Conservation (phyloP, 1,140 invertebrate genomes). For the Epicauta chinensis region DNA sequence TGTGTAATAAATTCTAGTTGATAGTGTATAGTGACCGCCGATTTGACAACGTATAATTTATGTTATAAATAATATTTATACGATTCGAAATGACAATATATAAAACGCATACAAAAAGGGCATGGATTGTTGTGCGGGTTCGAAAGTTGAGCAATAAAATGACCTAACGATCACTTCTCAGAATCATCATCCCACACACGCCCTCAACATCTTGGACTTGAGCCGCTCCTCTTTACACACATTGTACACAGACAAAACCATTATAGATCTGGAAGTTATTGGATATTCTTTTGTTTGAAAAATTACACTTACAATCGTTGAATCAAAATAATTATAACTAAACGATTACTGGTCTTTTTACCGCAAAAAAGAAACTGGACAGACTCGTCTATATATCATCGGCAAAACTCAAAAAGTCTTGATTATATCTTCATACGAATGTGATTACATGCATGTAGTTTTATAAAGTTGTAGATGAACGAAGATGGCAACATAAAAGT, state of each 20-base stretch:
- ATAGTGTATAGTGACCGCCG: too few species aligned
- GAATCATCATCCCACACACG: slow-evolving; percentile 12
- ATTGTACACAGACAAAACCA: too few species aligned
- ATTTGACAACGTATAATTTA: too few species aligned
- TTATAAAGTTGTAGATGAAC: too few species aligned
- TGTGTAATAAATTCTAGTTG: too few species aligned
- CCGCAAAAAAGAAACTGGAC: too few species aligned
- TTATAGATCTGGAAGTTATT: too few species aligned
- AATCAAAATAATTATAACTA: too few species aligned
- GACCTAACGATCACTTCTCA: slow-evolving; percentile 5
- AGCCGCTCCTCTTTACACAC: not conserved
- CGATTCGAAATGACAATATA: not conserved
- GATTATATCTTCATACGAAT: slow-evolving; percentile 14
- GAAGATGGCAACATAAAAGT: not conserved
- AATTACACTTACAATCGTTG: too few species aligned
- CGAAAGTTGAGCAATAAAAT: slow-evolving; percentile 9
- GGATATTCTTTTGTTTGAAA: too few species aligned
- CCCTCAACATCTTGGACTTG: slow-evolving; percentile 11
- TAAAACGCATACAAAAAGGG: too few species aligned
- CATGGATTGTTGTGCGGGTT: not conserved
- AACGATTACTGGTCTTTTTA: too few species aligned
- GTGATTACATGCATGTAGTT: not conserved
- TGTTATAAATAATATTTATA: slow-evolving; percentile 5
- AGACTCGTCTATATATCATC: not conserved
- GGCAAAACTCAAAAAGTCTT: slow-evolving; percentile 9